Conservation (phyloP, 1,140 invertebrate genomes). For the Tetragnatha versicolor region DNA sequence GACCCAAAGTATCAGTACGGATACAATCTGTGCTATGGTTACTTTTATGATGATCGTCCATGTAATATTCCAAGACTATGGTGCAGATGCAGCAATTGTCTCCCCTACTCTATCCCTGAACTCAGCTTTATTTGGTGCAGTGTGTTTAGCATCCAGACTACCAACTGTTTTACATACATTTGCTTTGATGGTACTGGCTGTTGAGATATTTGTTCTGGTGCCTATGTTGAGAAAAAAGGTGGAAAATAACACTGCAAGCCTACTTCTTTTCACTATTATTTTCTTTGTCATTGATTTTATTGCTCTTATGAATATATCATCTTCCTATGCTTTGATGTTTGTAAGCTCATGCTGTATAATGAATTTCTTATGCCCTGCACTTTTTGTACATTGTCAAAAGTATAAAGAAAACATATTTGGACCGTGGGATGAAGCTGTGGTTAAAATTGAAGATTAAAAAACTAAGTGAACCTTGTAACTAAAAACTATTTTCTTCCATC, state of each 20-base stretch:
- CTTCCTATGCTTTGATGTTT: conserved; percentile 61
- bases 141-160: conserved; percentile 91
- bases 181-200: conserved; percentile 83
- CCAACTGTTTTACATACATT: conserved; percentile 85
- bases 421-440: conserved; percentile 48
- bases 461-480: too few relatives aligned
- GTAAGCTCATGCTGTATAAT: conserved; percentile 66
- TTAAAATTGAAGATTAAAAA: too few relatives aligned
- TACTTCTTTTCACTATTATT: conserved; percentile 2
- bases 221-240: conserved; percentile 77
- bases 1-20: conserved; percentile 94
- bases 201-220: conserved; percentile 86
- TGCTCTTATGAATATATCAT: conserved; percentile 1
- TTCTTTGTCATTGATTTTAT: conserved; percentile 7
- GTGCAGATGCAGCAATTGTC: conserved; percentile 75
- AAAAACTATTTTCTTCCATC: too few relatives aligned
- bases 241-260: conserved; percentile 29
- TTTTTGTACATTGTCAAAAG: conserved; percentile 81
- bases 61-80: conserved; percentile 91
- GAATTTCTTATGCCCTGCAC: conserved; percentile 74
- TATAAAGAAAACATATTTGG: conserved; percentile 75
- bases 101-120: conserved; percentile 81
- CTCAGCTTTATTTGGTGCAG: conserved; percentile 89
- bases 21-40: conserved; percentile 93
- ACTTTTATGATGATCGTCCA: conserved; percentile 87